phyloP scores from a whole-genome alignment of 2,797 vertebrate genomes.

The Xenops minutus region DNA sequence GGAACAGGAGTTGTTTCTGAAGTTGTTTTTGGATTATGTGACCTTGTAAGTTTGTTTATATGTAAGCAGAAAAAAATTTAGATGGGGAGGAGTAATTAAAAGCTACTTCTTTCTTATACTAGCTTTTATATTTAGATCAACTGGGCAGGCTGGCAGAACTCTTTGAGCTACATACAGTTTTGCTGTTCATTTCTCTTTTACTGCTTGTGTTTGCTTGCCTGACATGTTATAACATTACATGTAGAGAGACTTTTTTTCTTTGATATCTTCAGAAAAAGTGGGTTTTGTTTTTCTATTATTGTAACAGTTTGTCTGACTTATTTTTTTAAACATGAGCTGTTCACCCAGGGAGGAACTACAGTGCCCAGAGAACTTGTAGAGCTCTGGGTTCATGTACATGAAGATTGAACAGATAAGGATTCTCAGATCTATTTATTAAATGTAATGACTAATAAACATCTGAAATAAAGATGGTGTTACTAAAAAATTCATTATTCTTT shows the following conservation, averaged over 20 bases:
- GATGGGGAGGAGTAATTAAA: background rate
- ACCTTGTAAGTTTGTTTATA: background rate
- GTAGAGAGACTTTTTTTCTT: background rate
- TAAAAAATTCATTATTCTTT: background rate
- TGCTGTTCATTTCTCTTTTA: background rate
- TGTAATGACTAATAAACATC: background rate
- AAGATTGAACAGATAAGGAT: background rate
- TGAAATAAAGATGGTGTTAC: background rate
- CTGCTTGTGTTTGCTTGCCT: background rate
- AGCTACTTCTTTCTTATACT: background rate
- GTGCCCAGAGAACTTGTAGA: background rate
- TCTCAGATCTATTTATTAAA: background rate
- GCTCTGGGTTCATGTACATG: background rate
- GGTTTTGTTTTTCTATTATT: background rate
- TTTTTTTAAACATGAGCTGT: background rate
- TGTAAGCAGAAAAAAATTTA: background rate
- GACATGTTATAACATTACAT: background rate
- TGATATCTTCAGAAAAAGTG: background rate
- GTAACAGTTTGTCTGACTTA: background rate
- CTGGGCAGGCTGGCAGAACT: background rate
- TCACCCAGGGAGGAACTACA: background rate
- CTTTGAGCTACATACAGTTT: background rate
- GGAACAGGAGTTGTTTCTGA: background rate
- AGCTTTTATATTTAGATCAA: background rate
- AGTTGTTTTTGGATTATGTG: background rate